phyloP scores from a whole-genome alignment of 2,888 invertebrate species.

The Pachydiplax longipennis region DNA sequence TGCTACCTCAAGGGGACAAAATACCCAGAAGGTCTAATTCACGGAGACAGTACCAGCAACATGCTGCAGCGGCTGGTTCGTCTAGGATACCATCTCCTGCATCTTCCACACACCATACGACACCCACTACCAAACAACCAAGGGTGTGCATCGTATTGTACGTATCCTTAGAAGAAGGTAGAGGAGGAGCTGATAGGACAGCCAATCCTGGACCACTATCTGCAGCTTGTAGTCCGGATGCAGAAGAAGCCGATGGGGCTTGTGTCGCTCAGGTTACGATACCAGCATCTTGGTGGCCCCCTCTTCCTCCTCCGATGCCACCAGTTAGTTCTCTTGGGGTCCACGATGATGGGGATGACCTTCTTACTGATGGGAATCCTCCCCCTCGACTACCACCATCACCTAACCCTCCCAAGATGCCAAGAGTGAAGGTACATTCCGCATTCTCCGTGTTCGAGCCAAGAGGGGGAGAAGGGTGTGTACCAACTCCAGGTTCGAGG shows the following conservation, averaged over 20 bases:
- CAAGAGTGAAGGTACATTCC: conserved; percentile 78
- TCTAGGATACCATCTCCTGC: neutral
- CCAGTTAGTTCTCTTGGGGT: neutral
- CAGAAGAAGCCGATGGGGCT: conserved; percentile 79
- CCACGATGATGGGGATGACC: conserved; percentile 49
- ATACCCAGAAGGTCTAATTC: conserved; percentile 60
- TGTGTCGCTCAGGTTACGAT: conserved; percentile 88
- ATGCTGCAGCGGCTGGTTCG: neutral
- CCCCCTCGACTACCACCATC: conserved; percentile 58
- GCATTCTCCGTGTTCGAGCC: conserved; percentile 91
- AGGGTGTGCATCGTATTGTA: conserved; percentile 83
- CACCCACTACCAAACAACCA: conserved; percentile 60
- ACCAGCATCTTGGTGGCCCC: conserved; percentile 92
- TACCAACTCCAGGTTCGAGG: conserved; percentile 66
- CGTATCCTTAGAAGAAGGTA: conserved; percentile 65
- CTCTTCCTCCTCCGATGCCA: conserved; percentile 65
- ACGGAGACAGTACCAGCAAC: conserved; percentile 23
- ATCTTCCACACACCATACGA: conserved; percentile 30
- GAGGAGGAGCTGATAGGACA: conserved; percentile 57
- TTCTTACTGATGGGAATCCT: conserved; percentile 48
- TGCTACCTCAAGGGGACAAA: conserved; percentile 10
- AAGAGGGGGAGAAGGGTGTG: conserved; percentile 68
- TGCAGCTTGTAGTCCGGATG: conserved; percentile 92
- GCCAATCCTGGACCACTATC: conserved; percentile 69
- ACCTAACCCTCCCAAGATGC: conserved; percentile 65